Evolutionary conservation across 2,797 vertebrate genomes (phyloP).

Genomic region (Hyperoplus lanceolatus): DNA sequence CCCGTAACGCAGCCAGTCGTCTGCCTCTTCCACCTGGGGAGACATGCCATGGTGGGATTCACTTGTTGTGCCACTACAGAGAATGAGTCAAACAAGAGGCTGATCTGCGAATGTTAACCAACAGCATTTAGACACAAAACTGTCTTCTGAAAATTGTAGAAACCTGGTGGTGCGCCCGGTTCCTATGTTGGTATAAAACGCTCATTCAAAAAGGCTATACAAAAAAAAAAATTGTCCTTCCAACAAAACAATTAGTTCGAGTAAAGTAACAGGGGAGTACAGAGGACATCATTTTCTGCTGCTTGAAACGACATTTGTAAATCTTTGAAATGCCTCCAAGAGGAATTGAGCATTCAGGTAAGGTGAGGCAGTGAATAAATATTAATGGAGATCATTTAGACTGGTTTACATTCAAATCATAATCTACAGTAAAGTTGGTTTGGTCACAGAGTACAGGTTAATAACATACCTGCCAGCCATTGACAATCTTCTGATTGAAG

Average conservation of each 20-base stretch:
- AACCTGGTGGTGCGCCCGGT: too few species aligned
- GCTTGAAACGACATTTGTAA: not conserved
- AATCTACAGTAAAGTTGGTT: not conserved
- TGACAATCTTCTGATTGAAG: conserved; percentile 92
- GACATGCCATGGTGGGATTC: rapidly evolving
- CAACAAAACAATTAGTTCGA: too few species aligned
- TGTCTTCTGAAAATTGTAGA: too few species aligned
- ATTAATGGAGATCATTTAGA: not conserved
- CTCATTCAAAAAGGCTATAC: too few species aligned
- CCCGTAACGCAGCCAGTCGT: conserved; percentile 95
- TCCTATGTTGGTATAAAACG: too few species aligned
- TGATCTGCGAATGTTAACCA: not conserved
- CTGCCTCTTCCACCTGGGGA: conserved; percentile 91
- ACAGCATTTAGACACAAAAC: not conserved
- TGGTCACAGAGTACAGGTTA: not conserved
- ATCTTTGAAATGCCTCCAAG: not conserved
- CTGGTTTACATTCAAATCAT: not conserved
- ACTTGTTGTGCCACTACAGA: not conserved
- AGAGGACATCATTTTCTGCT: not conserved
- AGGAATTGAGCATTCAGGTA: not conserved
- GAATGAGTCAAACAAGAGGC: not conserved
- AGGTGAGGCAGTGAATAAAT: not conserved
- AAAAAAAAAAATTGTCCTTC: too few species aligned
- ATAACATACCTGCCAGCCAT: conserved; percentile 89
- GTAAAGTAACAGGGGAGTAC: too few species aligned